Conservation (phyloP, 1,140 invertebrate genomes). For the Drosophila lacteicornis region DNA sequence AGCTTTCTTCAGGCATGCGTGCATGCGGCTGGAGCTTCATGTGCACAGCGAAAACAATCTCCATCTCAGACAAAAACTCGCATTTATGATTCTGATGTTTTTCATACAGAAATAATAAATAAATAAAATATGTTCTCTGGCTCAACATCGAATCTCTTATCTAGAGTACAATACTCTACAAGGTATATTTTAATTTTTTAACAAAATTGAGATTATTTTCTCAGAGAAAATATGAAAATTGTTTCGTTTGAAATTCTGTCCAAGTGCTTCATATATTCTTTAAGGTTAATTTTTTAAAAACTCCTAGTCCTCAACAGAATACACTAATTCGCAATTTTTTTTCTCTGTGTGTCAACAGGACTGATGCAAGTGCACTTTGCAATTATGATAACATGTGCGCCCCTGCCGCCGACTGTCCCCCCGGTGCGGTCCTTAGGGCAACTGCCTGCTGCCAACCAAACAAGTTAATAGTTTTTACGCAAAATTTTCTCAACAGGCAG, state of each 20-base stretch:
- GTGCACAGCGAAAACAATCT: slow-evolving; percentile 1
- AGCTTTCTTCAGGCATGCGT: slow-evolving; percentile 39
- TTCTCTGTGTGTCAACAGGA: background rate
- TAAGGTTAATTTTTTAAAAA: too few relatives aligned
- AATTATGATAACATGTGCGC: slow-evolving; percentile 63
- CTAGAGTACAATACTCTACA: background rate
- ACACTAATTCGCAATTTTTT: background rate
- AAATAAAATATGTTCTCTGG: background rate
- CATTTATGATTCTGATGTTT: background rate
- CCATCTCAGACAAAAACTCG: background rate
- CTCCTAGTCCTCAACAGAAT: too few relatives aligned
- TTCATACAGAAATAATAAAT: background rate
- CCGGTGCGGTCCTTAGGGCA: slow-evolving; percentile 24
- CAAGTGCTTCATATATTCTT: too few relatives aligned
- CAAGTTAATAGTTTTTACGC: slow-evolving; percentile 72
- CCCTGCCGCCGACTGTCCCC: slow-evolving; percentile 26
- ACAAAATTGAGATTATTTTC: too few relatives aligned
- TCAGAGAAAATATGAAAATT: too few relatives aligned
- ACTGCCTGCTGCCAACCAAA: slow-evolving; percentile 54
- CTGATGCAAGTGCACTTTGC: slow-evolving; percentile 56
- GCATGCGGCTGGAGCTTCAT: background rate
- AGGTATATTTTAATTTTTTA: too few relatives aligned
- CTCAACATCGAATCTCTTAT: background rate
- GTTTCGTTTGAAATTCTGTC: too few relatives aligned
- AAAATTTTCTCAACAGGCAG: slow-evolving; percentile 65